Conservation (phyloP, 2,888 invertebrate genomes). For the Copidosoma aretas region DNA sequence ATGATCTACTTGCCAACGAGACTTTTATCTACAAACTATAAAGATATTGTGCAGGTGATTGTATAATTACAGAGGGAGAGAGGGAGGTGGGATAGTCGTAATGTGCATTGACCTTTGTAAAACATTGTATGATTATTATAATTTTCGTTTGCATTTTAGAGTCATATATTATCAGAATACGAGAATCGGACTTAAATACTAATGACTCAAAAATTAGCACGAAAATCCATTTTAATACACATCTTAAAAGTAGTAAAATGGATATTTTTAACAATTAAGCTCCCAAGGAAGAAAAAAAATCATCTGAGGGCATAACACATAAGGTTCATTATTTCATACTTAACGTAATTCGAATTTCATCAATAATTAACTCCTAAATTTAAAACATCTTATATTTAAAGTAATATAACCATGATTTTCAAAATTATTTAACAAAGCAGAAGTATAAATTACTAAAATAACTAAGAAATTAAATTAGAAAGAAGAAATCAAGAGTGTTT, state of each 20-base stretch:
- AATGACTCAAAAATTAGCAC: conserved; percentile 31
- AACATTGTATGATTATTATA: conserved; percentile 4
- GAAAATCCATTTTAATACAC: conserved; percentile 1
- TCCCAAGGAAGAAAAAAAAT: conserved; percentile 13
- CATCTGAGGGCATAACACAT: conserved; percentile 9
- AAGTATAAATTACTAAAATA: background rate
- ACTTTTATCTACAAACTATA: too few species aligned
- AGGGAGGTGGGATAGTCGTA: conserved; percentile 12
- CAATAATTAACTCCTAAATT: background rate
- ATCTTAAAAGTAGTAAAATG: background rate
- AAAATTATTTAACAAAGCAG: background rate
- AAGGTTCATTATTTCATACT: too few species aligned
- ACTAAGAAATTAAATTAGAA: background rate
- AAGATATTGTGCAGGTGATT: conserved; percentile 5
- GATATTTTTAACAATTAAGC: background rate
- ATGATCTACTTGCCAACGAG: conserved; percentile 3
- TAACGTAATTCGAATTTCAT: conserved; percentile 7
- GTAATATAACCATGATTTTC: background rate
- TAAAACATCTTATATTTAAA: background rate
- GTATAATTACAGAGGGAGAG: conserved; percentile 19
- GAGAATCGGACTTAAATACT: conserved; percentile 23
- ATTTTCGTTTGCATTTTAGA: background rate
- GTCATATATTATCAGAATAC: conserved; percentile 5
- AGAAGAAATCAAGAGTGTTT: too few species aligned
- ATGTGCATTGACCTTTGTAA: conserved; percentile 13